phyloP scores from a whole-genome alignment of 2,888 invertebrate genomes.

The Drosophila kokeensis region DNA sequence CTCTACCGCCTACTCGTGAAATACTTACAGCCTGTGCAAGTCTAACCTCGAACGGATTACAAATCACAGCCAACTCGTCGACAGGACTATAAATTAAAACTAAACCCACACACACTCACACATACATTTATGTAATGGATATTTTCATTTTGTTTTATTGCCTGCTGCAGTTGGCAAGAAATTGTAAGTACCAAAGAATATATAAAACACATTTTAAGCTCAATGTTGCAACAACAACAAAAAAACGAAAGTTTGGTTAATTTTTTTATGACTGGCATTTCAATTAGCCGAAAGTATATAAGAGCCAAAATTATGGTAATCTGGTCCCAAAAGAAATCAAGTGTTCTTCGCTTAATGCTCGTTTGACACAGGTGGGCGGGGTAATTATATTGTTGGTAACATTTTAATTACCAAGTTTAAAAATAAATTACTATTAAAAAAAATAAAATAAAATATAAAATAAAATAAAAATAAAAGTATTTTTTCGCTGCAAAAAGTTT shows the following conservation, averaged over 20 bases:
- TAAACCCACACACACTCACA: background rate
- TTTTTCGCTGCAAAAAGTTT: too few species aligned
- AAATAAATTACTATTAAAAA: too few species aligned
- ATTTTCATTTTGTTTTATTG: conserved; percentile 70
- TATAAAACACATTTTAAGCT: background rate
- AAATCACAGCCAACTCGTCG: conserved; percentile 16
- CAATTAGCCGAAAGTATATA: background rate
- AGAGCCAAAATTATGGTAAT: background rate
- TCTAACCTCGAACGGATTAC: conserved; percentile 61
- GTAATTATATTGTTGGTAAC: background rate
- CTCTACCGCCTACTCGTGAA: conserved; percentile 13
- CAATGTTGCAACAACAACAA: background rate
- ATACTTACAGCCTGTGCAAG: conserved; percentile 2
- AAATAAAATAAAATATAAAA: too few species aligned
- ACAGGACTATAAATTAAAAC: conserved; percentile 26
- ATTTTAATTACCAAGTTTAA: background rate
- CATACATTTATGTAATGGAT: conserved; percentile 68
- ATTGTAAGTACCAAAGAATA: conserved; percentile 61
- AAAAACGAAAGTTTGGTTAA: background rate
- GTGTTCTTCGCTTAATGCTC: background rate
- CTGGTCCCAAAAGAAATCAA: background rate
- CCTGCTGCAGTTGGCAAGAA: conserved; percentile 63
- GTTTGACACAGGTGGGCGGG: background rate
- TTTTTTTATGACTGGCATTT: background rate
- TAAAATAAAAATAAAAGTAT: too few species aligned